Evolutionary conservation across 2,113 vertebrate species (phyloP).

Genomic region (Oreochromis niloticus): DNA sequence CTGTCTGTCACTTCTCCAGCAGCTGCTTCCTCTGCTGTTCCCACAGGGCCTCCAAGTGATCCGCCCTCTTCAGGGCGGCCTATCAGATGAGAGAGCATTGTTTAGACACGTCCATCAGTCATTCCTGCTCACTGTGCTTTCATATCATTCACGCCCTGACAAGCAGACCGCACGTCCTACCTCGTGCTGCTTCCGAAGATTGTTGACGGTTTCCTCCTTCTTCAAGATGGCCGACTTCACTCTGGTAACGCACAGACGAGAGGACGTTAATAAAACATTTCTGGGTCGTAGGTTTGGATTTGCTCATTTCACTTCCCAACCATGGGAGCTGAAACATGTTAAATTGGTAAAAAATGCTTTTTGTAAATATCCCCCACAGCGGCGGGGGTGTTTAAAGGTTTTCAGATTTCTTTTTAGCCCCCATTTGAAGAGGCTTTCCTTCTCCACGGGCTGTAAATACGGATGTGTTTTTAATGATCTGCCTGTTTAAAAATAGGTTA

Average conservation of each 20-base stretch:
- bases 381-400: fast-evolving
- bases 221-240: constrained; percentile 85
- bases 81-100: constrained; percentile 15
- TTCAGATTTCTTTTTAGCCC: background rate
- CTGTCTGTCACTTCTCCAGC: constrained; percentile 69
- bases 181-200: constrained; percentile 83
- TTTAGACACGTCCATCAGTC: background rate
- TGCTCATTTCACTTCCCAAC: background rate
- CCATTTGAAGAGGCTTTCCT: background rate
- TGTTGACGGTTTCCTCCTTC: constrained; percentile 85
- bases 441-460: fast-evolving
- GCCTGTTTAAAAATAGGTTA: background rate
- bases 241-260: constrained; percentile 50
- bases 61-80: constrained; percentile 84
- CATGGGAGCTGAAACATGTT: background rate
- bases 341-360: background rate
- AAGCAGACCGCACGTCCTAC: constrained; percentile 46
- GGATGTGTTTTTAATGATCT: background rate
- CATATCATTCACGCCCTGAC: background rate
- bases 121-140: background rate
- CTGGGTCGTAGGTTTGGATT: fast-evolving
- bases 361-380: fast-evolving
- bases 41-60: constrained; percentile 84
- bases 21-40: constrained; percentile 80
- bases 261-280: background rate